Evolutionary conservation across 2,797 vertebrate species (phyloP).

Genomic region (Acipenser ruthenus): DNA sequence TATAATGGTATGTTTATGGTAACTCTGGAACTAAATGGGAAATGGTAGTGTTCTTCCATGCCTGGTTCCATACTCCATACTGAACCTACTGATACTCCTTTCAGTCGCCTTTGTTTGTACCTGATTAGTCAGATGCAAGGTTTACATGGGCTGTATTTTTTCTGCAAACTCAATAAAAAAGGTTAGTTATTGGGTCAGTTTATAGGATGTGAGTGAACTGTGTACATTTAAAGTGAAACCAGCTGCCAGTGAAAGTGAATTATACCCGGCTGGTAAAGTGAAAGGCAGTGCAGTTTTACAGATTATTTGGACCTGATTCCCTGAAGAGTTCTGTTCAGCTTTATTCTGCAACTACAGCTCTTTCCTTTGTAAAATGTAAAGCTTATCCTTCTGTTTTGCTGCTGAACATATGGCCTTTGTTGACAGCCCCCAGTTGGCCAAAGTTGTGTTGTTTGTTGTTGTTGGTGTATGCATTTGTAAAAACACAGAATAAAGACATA

Average conservation of each 20-base stretch:
- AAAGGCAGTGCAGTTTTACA: conserved; percentile 61
- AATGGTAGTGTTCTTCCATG: too few species aligned
- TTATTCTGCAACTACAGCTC: too few species aligned
- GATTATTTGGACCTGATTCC: conserved; percentile 43
- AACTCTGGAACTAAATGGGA: too few species aligned
- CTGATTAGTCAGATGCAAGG: conserved; percentile 32
- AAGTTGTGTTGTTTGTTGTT: too few species aligned
- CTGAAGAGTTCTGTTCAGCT: background rate
- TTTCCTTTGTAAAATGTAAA: too few species aligned
- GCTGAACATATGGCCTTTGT: too few species aligned
- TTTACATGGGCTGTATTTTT: conserved; percentile 59
- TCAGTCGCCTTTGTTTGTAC: conserved; percentile 27
- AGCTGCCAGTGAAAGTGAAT: conserved; percentile 64
- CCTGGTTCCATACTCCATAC: too few species aligned
- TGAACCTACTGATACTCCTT: conserved; percentile 2
- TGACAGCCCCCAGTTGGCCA: too few species aligned
- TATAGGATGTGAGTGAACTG: conserved; percentile 56
- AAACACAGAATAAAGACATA: too few species aligned
- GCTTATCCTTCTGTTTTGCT: too few species aligned
- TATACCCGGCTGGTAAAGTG: conserved; percentile 53
- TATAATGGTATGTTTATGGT: too few species aligned
- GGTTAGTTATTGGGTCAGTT: conserved; percentile 64
- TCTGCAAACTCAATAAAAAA: conserved; percentile 66
- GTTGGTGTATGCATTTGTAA: too few species aligned
- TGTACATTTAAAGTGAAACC: conserved; percentile 62